A percentile compares a stretch with the other conserved stretches of the same genome.
phyloP scores from a whole-genome alignment of 2,797 vertebrate genomes.

The Artibeus lituratus region DNA sequence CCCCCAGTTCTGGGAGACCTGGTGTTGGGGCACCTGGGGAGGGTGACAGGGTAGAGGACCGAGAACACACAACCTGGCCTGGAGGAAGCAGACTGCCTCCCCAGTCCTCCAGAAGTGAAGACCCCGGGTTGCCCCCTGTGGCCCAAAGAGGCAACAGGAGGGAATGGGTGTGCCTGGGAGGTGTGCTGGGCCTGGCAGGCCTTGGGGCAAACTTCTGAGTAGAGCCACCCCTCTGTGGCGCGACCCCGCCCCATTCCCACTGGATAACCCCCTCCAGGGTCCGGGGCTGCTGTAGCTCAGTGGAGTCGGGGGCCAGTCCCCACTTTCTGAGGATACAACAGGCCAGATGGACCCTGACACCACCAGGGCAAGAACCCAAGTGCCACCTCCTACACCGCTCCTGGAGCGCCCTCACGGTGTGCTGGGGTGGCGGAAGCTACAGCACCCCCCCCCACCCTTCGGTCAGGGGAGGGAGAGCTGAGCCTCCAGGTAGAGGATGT shows the following conservation, averaged over 20 bases:
- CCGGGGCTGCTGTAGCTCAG: not conserved
- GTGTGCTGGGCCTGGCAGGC: not conserved
- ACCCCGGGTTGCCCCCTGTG: not conserved
- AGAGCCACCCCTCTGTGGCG: not conserved
- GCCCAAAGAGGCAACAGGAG: not conserved
- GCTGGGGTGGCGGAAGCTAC: not conserved
- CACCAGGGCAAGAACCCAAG: not conserved
- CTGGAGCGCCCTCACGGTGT: not conserved
- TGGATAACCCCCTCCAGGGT: too few relatives aligned
- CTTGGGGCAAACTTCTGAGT: fast-evolving
- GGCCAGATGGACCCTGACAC: too few relatives aligned
- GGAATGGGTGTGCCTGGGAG: not conserved
- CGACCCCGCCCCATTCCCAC: fast-evolving
- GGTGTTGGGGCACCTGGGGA: not conserved
- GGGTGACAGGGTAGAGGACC: not conserved
- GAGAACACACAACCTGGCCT: not conserved
- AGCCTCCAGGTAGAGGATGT: not conserved
- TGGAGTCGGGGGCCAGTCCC: not conserved
- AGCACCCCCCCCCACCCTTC: fast-evolving
- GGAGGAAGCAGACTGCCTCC: not conserved
- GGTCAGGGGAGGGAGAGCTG: not conserved
- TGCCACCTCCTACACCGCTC: not conserved
- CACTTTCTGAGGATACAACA: not conserved
- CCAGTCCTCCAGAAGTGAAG: not conserved
- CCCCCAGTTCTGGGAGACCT: too few relatives aligned